These are phyloP conservation scores for Astur gentilis DNA, from an alignment of 2,113 vertebrate genomes.

Conservation along the genomic window DNA sequence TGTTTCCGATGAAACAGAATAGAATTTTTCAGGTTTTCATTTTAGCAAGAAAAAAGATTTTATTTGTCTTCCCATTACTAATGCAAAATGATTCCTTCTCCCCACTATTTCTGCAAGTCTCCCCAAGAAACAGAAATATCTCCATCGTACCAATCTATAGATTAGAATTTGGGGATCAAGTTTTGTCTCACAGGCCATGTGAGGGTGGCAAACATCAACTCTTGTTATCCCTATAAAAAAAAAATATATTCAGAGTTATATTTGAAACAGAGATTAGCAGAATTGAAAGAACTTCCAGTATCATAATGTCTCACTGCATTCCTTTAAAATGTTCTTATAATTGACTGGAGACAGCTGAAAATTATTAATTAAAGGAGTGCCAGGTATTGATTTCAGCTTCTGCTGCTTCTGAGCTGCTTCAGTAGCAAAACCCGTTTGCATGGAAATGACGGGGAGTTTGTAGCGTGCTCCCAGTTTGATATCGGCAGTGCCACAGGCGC, in stretches of 20 bases:
- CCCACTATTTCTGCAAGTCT: neutral
- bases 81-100: neutral
- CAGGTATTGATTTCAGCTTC: neutral
- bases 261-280: neutral
- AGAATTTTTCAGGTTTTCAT: neutral
- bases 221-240: neutral
- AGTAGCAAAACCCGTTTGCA: no score
- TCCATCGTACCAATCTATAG: no score
- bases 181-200: neutral
- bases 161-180: neutral
- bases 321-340: neutral
- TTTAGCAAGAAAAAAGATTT: neutral
- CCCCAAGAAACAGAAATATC: neutral
- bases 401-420: neutral
- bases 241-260: neutral
- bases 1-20: neutral
- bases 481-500: rapidly evolving
- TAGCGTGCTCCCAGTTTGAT: rapidly evolving
- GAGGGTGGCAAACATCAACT: neutral
- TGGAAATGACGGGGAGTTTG: neutral
- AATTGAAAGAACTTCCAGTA: neutral
- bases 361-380: neutral
- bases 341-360: neutral
- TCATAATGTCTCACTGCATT: neutral
- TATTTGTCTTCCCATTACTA: neutral